Base-by-base conservation (phyloP, 2,113 vertebrate genomes). In the Etheostoma spectabile region DNA sequence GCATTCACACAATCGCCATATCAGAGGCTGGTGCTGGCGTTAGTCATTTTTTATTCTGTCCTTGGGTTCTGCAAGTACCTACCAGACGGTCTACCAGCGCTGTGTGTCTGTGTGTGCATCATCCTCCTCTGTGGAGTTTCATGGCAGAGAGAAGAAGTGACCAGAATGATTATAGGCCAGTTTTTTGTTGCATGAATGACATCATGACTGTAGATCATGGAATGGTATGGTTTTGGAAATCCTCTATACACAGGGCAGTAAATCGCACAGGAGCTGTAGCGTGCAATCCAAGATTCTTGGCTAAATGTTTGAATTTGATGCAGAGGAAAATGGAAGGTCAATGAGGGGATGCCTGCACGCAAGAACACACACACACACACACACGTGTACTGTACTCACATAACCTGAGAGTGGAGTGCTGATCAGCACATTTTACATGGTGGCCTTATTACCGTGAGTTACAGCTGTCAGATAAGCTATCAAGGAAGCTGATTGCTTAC, bases 91-190 rank as follows among this genome's bases (percentile, higher is more conserved):
- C 65, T 22, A 77, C 49, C 74, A 66, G 68, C 15, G 21, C 48
- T 13, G 66, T 18, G 21, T 33, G 46, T 70, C 38, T 42, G 10
- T 11, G 38, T 42, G 38, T 38, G 35, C 8, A 8, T 86, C 63
- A n/a, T 89, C 72, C 71, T 80, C 63, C 65, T 67, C 71, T 22
- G 66, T 64, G 83, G 86, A 84, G 85, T 76, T 68, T 83, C 79
- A 86, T 46, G 60, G 60, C 81, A 77, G 60, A 75, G 62, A 73
- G 63, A 71, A 70, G 77, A 87, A 84, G 78, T 71, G 86, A 80
- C 60, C 82, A 53, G 77, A 72, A 83, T 91, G 86, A 92, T 91
- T 88, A 93, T 52, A 92, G 90, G 83, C 63, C 85, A 61, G 68
- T 33, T 74, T 74, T 70, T 82, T 80, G 85, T 57, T 80, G 82